phyloP scores from a whole-genome alignment of 2,113 vertebrate species.

The Bubo bubo region DNA sequence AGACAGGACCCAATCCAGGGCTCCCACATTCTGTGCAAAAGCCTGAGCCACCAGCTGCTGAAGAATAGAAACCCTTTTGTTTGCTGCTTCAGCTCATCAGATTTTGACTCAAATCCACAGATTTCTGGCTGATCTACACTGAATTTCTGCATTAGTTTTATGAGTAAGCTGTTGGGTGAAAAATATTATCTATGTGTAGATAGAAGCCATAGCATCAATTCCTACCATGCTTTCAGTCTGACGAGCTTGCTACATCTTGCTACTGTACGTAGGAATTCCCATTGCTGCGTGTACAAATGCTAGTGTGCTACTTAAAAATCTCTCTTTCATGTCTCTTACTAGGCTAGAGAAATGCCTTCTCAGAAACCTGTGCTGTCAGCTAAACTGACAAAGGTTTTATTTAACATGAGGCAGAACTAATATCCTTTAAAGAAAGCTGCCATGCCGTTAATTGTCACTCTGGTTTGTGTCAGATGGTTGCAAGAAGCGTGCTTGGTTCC shows the following conservation, averaged over 20 bases:
- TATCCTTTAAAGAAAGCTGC: slow-evolving; percentile 41
- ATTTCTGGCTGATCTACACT: slow-evolving; percentile 2
- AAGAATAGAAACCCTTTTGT: slow-evolving; percentile 20
- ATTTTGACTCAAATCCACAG: slow-evolving; percentile 13
- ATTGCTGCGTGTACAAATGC: not conserved
- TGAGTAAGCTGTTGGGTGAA: slow-evolving; percentile 12
- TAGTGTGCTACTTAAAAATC: not conserved
- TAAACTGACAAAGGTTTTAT: slow-evolving; percentile 31
- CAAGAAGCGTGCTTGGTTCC: slow-evolving; percentile 47
- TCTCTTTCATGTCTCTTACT: not conserved
- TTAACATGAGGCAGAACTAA: slow-evolving; percentile 30
- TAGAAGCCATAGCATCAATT: not conserved
- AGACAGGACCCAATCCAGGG: not conserved
- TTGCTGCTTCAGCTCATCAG: not conserved
- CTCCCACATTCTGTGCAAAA: not conserved
- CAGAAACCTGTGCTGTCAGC: slow-evolving; percentile 9
- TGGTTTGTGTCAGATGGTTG: slow-evolving; percentile 59
- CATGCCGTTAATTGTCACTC: slow-evolving; percentile 35
- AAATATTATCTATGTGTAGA: not conserved
- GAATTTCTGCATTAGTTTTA: slow-evolving; percentile 15
- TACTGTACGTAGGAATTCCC: not conserved
- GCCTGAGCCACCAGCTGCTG: not conserved
- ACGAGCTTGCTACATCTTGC: not conserved
- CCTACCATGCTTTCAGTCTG: not conserved
- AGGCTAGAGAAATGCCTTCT: not conserved